phyloP scores from a whole-genome alignment of 2,113 vertebrate species.

The Danionella cerebrum region DNA sequence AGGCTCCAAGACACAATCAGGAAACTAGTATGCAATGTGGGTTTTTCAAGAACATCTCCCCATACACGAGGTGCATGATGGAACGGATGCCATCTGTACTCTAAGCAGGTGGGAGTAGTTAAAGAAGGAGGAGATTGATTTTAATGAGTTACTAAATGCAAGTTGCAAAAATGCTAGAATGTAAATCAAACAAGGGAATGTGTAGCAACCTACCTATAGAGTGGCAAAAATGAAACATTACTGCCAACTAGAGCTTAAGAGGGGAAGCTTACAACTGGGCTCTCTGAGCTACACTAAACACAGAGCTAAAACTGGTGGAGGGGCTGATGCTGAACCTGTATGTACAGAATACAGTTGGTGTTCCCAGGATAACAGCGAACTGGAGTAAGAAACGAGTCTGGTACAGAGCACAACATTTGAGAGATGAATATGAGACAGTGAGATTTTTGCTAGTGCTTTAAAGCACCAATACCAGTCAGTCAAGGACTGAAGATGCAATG shows the following conservation, averaged over 20 bases:
- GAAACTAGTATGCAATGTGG: background rate
- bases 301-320: background rate
- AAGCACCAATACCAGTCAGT: background rate
- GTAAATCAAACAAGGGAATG: background rate
- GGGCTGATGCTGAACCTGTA: background rate
- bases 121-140: background rate
- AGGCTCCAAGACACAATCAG: background rate
- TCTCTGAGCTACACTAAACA: background rate
- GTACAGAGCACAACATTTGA: too few relatives aligned
- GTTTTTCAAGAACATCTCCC: background rate
- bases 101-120: background rate
- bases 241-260: background rate
- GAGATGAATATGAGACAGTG: too few relatives aligned
- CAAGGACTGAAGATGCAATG: too few relatives aligned
- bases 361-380: background rate
- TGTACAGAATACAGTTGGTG: background rate
- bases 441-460: background rate
- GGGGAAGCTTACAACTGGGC: background rate
- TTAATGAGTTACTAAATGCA: too few relatives aligned
- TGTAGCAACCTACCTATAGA: too few relatives aligned
- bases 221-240: background rate
- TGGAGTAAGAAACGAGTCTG: background rate
- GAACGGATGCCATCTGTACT: background rate
- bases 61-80: background rate
- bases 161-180: too few relatives aligned